Evolutionary conservation across 2,888 invertebrate species (phyloP).

Genomic region (Elmis aenea): DNA sequence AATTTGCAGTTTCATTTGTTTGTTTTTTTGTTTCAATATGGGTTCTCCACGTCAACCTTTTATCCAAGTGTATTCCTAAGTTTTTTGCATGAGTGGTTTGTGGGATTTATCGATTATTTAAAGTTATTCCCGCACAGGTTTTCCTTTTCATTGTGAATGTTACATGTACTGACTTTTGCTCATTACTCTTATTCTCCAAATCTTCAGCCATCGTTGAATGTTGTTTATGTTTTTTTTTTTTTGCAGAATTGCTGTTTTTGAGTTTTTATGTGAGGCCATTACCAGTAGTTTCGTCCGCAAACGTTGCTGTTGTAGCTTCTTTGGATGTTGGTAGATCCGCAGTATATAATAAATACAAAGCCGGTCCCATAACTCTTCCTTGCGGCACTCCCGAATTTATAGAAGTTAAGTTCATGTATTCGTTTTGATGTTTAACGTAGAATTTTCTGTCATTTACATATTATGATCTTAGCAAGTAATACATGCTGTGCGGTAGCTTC

Average conservation of each 20-base stretch:
- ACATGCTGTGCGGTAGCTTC: too few species aligned
- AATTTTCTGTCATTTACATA: too few species aligned
- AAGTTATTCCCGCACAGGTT: too few species aligned
- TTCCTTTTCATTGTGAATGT: constrained; percentile 2
- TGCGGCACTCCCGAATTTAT: constrained; percentile 6
- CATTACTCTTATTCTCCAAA: constrained; percentile 15
- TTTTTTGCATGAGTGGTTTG: constrained; percentile 1
- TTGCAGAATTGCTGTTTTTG: constrained; percentile 3
- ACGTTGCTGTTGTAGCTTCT: too few species aligned
- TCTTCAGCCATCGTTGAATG: constrained; percentile 9
- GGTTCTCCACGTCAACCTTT: not conserved
- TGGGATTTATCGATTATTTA: constrained; percentile 1
- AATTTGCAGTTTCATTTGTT: too few species aligned
- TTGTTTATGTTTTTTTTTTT: constrained; percentile 10
- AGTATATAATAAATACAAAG: too few species aligned
- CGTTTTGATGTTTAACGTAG: too few species aligned
- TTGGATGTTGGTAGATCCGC: too few species aligned
- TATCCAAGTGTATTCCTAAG: constrained; percentile 2
- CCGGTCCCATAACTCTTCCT: not conserved
- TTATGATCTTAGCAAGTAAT: too few species aligned
- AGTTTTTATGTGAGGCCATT: constrained; percentile 3
- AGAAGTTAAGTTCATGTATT: too few species aligned
- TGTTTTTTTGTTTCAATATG: too few species aligned
- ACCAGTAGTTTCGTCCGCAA: constrained; percentile 17
- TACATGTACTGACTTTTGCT: constrained; percentile 12